Conservation (phyloP, 2,113 vertebrate species). For the Lasiurus cinereus region DNA sequence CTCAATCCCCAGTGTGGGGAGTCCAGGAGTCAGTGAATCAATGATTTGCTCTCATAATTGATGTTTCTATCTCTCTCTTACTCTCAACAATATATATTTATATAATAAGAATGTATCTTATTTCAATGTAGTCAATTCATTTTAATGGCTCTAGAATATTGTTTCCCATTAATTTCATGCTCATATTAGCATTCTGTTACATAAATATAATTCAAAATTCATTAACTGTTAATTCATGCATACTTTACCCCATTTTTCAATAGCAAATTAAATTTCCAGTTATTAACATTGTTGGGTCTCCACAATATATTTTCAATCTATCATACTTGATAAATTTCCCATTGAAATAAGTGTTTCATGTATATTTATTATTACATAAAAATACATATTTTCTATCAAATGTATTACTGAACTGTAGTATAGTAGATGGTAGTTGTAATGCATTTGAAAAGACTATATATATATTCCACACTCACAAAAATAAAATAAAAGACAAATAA, state of each 20-base stretch:
- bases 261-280: background rate
- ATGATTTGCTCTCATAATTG: too few relatives aligned
- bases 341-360: background rate
- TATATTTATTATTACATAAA: background rate
- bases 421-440: background rate
- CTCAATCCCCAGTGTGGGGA: too few relatives aligned
- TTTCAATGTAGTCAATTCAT: background rate
- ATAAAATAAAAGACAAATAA: background rate
- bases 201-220: constrained; percentile 53
- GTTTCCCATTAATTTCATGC: background rate
- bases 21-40: too few relatives aligned
- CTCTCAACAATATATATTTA: too few relatives aligned
- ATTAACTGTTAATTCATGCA: constrained; percentile 48
- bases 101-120: background rate
- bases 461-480: background rate
- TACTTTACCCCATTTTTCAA: constrained; percentile 5
- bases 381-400: background rate
- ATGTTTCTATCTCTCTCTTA: too few relatives aligned
- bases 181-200: constrained; percentile 15
- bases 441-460: background rate
- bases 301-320: background rate
- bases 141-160: background rate
- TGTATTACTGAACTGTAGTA: background rate
- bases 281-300: background rate
- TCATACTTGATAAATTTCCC: background rate